A percentile compares a stretch with the other conserved stretches of the same genome.
phyloP scores from a whole-genome alignment of 2,797 vertebrate genomes.

The Columba guinea region DNA sequence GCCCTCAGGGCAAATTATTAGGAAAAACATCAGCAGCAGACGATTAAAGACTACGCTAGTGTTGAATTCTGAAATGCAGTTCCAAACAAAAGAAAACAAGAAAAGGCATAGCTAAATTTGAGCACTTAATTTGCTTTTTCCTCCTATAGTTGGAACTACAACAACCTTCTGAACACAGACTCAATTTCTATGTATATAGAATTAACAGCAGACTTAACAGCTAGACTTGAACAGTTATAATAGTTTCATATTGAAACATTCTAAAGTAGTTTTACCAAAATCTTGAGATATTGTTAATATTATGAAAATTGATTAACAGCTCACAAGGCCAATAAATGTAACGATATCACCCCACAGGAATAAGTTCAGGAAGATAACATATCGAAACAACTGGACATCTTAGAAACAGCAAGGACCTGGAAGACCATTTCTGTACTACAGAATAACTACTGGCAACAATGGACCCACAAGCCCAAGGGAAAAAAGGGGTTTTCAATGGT shows the following conservation, averaged over 20 bases:
- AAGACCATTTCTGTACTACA: conserved; percentile 49
- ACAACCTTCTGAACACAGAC: conserved; percentile 51
- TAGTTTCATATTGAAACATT: conserved; percentile 41
- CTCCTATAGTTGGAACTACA: conserved; percentile 25
- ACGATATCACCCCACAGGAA: conserved; percentile 18
- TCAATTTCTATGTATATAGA: conserved; percentile 60
- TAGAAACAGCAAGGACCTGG: conserved; percentile 40
- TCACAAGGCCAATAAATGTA: conserved; percentile 37
- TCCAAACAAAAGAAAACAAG: conserved; percentile 48
- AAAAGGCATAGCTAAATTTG: conserved; percentile 41
- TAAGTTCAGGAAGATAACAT: conserved; percentile 34
- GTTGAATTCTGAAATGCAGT: conserved; percentile 55
- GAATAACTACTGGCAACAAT: conserved; percentile 29
- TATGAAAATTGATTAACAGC: conserved; percentile 31
- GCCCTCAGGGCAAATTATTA: conserved; percentile 41
- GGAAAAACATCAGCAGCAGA: conserved; percentile 61
- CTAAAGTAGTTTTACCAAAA: conserved; percentile 51
- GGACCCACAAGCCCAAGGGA: conserved; percentile 14
- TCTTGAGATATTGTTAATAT: conserved; percentile 34
- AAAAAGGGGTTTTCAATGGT: not conserved
- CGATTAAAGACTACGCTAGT: conserved; percentile 51
- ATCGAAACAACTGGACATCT: conserved; percentile 31
- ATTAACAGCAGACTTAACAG: conserved; percentile 53
- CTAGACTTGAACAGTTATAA: conserved; percentile 41
- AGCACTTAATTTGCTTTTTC: conserved; percentile 43